Evolutionary conservation across 30 jellyfish, hydroid and myxozoan genomes (phyloP).

Genomic region (Haliclystus octoradiatus): DNA sequence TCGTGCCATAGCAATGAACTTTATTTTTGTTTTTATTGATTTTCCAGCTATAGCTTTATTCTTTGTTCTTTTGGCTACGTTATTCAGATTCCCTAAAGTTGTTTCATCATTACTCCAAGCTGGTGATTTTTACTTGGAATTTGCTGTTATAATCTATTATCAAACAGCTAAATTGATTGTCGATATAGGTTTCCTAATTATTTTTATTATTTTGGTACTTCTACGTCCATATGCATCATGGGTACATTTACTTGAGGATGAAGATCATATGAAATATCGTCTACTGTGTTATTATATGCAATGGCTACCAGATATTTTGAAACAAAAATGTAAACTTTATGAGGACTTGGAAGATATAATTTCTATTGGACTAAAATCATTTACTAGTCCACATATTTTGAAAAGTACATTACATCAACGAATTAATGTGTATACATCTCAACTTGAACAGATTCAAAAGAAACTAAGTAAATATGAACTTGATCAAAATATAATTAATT

Average conservation of each 20-base stretch:
- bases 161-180: slow-evolving; percentile 45
- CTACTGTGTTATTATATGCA: slow-evolving; percentile 37
- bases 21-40: slow-evolving; percentile 41
- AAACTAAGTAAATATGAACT: slow-evolving; percentile 33
- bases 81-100: slow-evolving; percentile 34
- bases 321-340: slow-evolving; percentile 12
- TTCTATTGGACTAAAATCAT: slow-evolving; percentile 25
- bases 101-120: slow-evolving; percentile 48
- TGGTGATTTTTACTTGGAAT: slow-evolving; percentile 67
- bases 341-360: slow-evolving; percentile 35
- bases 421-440: slow-evolving; percentile 7
- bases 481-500: slow-evolving; percentile 44
- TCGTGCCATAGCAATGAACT: slow-evolving; percentile 35
- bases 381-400: neutral
- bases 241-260: slow-evolving; percentile 78
- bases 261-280: slow-evolving; percentile 79
- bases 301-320: slow-evolving; percentile 76
- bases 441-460: slow-evolving; percentile 7
- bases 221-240: slow-evolving; percentile 71
- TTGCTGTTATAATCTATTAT: slow-evolving; percentile 62
- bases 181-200: slow-evolving; percentile 32
- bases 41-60: slow-evolving; percentile 64
- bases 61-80: slow-evolving; percentile 30
- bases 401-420: neutral
- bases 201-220: slow-evolving; percentile 45